Evolutionary conservation across 2,113 vertebrate genomes (phyloP).

Genomic region (Amblyornis subalaris): DNA sequence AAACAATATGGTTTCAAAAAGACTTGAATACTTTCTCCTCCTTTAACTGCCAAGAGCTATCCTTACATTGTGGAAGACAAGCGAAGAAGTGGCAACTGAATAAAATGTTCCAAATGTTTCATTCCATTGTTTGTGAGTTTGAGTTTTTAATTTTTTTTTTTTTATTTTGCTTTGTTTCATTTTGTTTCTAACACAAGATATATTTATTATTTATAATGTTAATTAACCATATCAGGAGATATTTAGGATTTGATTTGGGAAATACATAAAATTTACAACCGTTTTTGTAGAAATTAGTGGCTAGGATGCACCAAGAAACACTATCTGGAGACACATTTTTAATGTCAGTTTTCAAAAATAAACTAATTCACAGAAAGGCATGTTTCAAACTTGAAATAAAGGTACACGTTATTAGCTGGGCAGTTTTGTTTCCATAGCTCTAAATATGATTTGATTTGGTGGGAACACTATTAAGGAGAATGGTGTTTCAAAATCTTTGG

Average conservation of each 20-base stretch:
- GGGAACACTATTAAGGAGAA: background rate
- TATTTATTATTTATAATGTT: background rate
- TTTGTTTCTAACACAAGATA: background rate
- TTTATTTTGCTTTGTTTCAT: background rate
- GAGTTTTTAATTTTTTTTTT: background rate
- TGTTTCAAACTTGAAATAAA: background rate
- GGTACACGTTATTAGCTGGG: background rate
- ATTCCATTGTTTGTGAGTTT: background rate
- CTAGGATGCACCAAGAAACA: background rate
- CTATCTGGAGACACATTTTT: background rate
- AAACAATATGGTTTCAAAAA: background rate
- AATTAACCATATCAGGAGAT: background rate
- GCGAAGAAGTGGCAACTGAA: background rate
- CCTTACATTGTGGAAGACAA: background rate
- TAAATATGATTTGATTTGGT: background rate
- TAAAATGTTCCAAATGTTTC: background rate
- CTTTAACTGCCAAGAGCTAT: background rate
- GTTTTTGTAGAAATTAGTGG: background rate
- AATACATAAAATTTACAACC: background rate
- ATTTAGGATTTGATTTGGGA: background rate
- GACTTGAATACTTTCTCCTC: background rate
- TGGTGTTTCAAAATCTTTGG: background rate
- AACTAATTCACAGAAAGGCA: background rate
- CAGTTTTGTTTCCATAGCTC: background rate
- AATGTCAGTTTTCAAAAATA: background rate